Evolutionary conservation across 2,113 vertebrate species (phyloP), one percentile per base, ranked within the genome.

Genomic region (Nansenia antarctica): DNA sequence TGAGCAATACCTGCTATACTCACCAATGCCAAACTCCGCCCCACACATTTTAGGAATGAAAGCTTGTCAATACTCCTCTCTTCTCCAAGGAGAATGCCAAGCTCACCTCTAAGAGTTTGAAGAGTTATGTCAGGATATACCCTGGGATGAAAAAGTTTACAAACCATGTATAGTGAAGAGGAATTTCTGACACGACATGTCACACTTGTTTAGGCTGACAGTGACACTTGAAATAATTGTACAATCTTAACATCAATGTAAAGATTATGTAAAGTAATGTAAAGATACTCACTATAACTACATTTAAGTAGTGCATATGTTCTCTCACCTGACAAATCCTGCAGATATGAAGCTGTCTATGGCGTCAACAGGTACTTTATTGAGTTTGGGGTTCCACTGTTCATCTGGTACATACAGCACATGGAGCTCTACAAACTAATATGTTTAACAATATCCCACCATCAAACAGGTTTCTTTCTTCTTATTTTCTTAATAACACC

Each of bases 31-130:
- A 98, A 86, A 70, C 95, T 96, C 84, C 92, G 93, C 34, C 96
- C 96, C 81, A 98, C 91, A 79, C 93, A 95, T 87, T 97, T 97
- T 79, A 98, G 89, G 90, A 97, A 98, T 37, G 65, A 92, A 89
- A 94, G 96, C 86, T 91, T 94, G 72, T 95, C 90, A 77, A 88
- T 29, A 74, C 86, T 66, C 62, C 80, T 82, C 53, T 88, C 92
- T 49, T 91, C 80, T 52, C 91, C 92, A 61, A 97, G 92, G 58
- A 95, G 90, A 2, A 90, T 78, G 49, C 84, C 84, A 58, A 98
- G 90, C 55, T 85, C 89, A 54, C 89, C 83, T 76, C 94, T 92
- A 45, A 98, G 82, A 35, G 76, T 82, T 86, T 90, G 91, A 73
- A 98, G 80, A 47, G 91, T 95, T 80, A 92, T 78, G 30, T 96